Evolutionary conservation across 2,888 invertebrate species (phyloP), one percentile per base, ranked within the genome.

Genomic region (Drosophila emarginata): DNA sequence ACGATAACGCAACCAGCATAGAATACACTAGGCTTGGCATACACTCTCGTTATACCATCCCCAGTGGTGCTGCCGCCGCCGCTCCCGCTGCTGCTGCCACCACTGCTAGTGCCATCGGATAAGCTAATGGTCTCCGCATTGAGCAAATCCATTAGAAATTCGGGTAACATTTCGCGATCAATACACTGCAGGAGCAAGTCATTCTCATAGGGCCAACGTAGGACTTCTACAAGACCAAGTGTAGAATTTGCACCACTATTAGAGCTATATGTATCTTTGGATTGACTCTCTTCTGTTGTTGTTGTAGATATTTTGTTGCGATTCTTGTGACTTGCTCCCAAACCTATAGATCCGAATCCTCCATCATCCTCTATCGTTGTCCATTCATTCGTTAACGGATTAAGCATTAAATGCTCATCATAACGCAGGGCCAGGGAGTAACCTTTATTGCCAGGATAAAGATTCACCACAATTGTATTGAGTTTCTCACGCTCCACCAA

Each of bases 1-100:
- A 96, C 96, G 90, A 98, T 96, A 75, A 98, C 95, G 93, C 97
- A 97, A 73, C 98, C 98, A 81, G 95, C 96, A 92, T 98, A 97
- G 93, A 97, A 96, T 70, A 98, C 93, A 92, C 96, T 96, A 60
- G 96, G 96, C 64, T 90, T 90, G 21, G 87, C 87, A 64, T 84
- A 89, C 18, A 88, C 81, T 36, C 89, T 87, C 52, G 90, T 45
- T 45, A 45, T 77, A 6, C 85, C 77, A 58, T 87, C 89, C 68
- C 80, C 89, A 2, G 45, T 21, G 18, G 18, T 45, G 45, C 11
- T 4, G 45, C 18, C 5, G 18, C 45, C 21, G 2, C 11, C 11
- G 45, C 18, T 2, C 11, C 45, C 21, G 2, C 45, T 14, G 45
- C 18, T 21, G 7, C 18, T n/a, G 18, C 40, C 40, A 9, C 18